phyloP scores from a whole-genome alignment of 1,140 invertebrate species.

The Magallana ariakensis region DNA sequence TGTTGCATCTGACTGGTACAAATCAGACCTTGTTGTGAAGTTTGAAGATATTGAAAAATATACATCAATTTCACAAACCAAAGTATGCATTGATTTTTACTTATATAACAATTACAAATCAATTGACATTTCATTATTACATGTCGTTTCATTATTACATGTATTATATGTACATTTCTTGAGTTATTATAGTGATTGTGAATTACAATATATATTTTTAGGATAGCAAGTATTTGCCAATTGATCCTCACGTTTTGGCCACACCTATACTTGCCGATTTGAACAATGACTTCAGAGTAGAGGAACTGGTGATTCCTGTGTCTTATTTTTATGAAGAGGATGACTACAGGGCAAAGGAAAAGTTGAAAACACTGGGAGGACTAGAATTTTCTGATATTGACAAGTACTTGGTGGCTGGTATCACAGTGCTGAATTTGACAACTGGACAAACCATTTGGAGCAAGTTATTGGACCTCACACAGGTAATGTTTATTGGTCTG shows the following conservation, averaged over 20 bases:
- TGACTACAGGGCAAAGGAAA: constrained; percentile 68
- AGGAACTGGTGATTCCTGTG: constrained; percentile 73
- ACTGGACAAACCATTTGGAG: constrained; percentile 59
- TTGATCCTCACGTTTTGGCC: constrained; percentile 72
- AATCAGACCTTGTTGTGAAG: constrained; percentile 15
- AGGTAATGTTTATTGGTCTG: constrained; percentile 24
- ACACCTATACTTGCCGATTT: constrained; percentile 73
- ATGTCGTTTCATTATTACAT: too few relatives aligned
- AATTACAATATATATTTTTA: constrained; percentile 43
- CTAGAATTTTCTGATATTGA: constrained; percentile 62
- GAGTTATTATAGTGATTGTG: not conserved
- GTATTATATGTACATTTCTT: too few relatives aligned
- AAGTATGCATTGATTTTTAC: not conserved
- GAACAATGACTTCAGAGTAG: constrained; percentile 67
- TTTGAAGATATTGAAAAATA: constrained; percentile 31
- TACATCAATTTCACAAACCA: not conserved
- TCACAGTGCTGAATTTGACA: constrained; percentile 71
- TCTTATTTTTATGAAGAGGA: constrained; percentile 74
- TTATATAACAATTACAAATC: not conserved
- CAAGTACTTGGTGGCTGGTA: constrained; percentile 71
- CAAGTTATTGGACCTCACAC: constrained; percentile 71
- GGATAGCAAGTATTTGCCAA: constrained; percentile 64
- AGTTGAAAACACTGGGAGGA: constrained; percentile 56
- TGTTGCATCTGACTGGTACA: constrained; percentile 18
- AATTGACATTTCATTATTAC: too few relatives aligned